Conservation (phyloP, 2,113 vertebrate genomes). For the Oryzias curvinotus region DNA sequence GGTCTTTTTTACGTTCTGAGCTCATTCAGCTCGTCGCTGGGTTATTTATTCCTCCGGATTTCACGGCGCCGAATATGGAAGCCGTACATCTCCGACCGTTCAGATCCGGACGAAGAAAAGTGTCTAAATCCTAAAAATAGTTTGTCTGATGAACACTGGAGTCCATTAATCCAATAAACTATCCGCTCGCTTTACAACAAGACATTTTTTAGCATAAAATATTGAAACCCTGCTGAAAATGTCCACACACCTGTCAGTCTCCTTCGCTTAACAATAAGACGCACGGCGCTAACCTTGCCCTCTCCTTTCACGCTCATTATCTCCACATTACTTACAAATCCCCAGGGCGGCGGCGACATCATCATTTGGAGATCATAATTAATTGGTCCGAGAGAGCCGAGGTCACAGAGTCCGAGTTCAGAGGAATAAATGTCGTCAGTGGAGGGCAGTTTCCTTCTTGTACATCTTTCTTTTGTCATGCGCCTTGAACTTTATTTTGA, state of each 20-base stretch:
- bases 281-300: constrained; percentile 15
- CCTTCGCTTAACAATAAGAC: no score
- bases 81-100: constrained; percentile 33
- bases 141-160: constrained; percentile 17
- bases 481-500: no score
- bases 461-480: no score
- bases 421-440: background rate
- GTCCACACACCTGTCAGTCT: no score
- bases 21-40: constrained; percentile 1
- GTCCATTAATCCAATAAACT: constrained; percentile 43
- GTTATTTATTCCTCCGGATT: constrained; percentile 23
- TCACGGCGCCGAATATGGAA: constrained; percentile 28
- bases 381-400: constrained; percentile 24
- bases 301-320: constrained; percentile 26
- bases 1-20: background rate
- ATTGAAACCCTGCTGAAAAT: no score
- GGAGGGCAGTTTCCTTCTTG: no score
- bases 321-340: constrained; percentile 19
- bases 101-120: constrained; percentile 17
- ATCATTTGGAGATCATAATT: constrained; percentile 21
- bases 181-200: background rate
- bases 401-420: constrained; percentile 28
- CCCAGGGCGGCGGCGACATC: constrained; percentile 3
- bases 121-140: constrained; percentile 54
- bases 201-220: no score